Conservation (phyloP, 2,888 invertebrate genomes). For the Xestia ashworthii region DNA sequence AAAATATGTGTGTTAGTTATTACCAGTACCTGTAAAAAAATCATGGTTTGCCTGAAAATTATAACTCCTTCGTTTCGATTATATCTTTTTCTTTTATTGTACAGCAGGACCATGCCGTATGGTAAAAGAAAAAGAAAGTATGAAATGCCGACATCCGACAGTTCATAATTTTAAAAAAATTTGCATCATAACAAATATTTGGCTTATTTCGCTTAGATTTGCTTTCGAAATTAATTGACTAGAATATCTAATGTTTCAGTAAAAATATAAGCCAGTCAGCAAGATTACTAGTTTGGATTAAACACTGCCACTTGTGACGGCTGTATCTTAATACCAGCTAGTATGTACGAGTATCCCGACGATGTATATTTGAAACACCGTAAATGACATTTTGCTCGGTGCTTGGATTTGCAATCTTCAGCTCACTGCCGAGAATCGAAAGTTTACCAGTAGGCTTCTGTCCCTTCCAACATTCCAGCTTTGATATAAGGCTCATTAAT, state of each 20-base stretch:
- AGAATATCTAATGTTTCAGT: background rate
- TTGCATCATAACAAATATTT: too few species aligned
- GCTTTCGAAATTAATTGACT: background rate
- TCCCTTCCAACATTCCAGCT: background rate
- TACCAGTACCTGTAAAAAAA: too few species aligned
- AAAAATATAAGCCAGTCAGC: background rate
- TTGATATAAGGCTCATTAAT: slow-evolving; percentile 1
- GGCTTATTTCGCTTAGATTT: too few species aligned
- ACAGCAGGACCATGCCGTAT: too few species aligned
- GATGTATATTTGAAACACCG: background rate
- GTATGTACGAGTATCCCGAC: background rate
- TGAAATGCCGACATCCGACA: too few species aligned
- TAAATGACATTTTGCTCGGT: rapidly evolving
- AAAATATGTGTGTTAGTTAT: background rate
- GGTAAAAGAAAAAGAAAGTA: too few species aligned
- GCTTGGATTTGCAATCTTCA: background rate
- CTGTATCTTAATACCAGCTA: background rate
- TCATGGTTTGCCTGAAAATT: background rate
- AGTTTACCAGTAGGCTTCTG: background rate
- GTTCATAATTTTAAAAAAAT: too few species aligned
- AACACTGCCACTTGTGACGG: background rate
- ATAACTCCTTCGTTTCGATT: too few species aligned
- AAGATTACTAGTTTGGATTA: background rate
- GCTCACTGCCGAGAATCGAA: background rate
- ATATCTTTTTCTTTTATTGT: too few species aligned